Base-by-base conservation (phyloP, 2,113 vertebrate species). In the Mirounga angustirostris region DNA sequence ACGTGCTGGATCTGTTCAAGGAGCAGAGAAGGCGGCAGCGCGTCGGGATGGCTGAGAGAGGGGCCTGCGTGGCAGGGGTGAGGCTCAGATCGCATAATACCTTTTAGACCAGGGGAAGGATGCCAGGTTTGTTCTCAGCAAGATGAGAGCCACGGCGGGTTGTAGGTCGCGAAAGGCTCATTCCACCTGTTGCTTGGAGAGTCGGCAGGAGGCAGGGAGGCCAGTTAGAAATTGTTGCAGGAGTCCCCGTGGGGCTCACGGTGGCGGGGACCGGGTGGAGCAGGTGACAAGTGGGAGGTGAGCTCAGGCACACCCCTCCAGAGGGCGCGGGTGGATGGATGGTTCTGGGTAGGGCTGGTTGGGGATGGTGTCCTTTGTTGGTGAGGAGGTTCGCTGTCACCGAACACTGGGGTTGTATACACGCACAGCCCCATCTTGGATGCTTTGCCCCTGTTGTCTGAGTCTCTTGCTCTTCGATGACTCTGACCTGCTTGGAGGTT, bases 301-400 rank as follows among this genome's bases (percentile, higher is more conserved):
- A 26, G 28, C 43, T 74, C 65, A n/a, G 58, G 9, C 56, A n/a
- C 46, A 46, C 28, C 0, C 5, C 2, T n/a, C 1, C 19, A 21
- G 43, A 2, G 15, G 24, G 46, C 0, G 16, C 0, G 24, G 12
- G 10, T 16, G 2, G 0, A 7, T 46, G 33, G 18, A 19, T 18
- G 28, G 69, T 65, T 69, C 79, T 67, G 4, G 56, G 46, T 30
- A 12, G n/a, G 59, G 33, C 24, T 40, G 71, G 24, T 9, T n/a
- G 6, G 74, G 19, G 24, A 16, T 7, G 36, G 10, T 50, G 43
- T 43, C 63, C 61, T 46, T 18, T 19, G 24, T 40, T 13, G 50
- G 19, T 36, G 59, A 40, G 10, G 33, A 56, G 18, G 50, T 22
- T 76, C 74, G 50, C 40, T 30, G 15, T 22, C 15, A 3, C 76